Conservation (phyloP, 2,797 vertebrate genomes). For the Xiphorhynchus erythropygius region DNA sequence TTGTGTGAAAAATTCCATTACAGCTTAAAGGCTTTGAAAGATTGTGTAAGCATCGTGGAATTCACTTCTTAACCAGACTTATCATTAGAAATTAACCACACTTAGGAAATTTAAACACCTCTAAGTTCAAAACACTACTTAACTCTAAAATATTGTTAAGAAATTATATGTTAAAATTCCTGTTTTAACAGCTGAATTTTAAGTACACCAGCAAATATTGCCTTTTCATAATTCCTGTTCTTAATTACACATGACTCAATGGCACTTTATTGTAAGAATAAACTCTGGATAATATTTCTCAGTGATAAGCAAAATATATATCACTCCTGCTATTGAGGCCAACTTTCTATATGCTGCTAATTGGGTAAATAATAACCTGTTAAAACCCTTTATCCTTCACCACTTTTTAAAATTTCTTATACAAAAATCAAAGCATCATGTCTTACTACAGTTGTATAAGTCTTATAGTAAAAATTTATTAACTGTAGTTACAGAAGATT, state of each 20-base stretch:
- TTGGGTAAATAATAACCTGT: conserved; percentile 42
- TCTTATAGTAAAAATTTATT: conserved; percentile 12
- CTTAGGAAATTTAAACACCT: conserved; percentile 65
- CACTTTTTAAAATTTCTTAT: background rate
- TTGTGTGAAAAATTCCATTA: conserved; percentile 27
- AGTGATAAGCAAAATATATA: conserved; percentile 54
- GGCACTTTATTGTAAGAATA: conserved; percentile 51
- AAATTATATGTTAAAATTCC: conserved; percentile 59
- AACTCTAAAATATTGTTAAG: conserved; percentile 53
- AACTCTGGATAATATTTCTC: conserved; percentile 46
- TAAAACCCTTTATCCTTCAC: background rate
- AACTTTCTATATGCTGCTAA: background rate
- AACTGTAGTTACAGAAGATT: background rate
- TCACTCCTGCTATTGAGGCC: background rate
- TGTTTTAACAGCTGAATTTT: conserved; percentile 74
- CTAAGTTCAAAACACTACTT: conserved; percentile 53
- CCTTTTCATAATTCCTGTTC: conserved; percentile 69
- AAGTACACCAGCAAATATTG: conserved; percentile 63
- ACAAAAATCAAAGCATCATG: conserved; percentile 9
- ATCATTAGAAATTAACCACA: conserved; percentile 65
- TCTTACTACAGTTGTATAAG: conserved; percentile 6
- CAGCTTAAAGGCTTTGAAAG: conserved; percentile 42
- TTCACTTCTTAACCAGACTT: conserved; percentile 49
- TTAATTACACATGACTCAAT: conserved; percentile 63
- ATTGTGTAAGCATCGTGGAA: conserved; percentile 55